These are phyloP conservation scores for Sylvilagus floridanus DNA, from an alignment of 2,797 vertebrate genomes.

Conservation along the genomic window DNA sequence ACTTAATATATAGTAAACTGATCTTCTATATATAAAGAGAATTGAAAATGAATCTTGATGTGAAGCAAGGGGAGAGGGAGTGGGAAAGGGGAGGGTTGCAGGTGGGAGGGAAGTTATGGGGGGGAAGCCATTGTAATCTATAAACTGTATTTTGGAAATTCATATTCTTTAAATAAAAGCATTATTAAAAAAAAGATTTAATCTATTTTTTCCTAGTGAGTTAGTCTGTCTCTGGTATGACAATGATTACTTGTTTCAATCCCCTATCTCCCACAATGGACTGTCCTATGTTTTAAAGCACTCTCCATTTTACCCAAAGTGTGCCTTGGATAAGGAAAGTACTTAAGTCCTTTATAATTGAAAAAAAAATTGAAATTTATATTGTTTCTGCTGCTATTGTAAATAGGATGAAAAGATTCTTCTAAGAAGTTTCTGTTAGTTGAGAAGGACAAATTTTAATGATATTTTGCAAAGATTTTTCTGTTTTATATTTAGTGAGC, in stretches of 20 bases:
- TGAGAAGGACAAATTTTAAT: conserved; percentile 29
- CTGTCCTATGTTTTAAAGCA: conserved; percentile 10
- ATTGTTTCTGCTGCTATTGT: not conserved
- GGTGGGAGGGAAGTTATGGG: too few species aligned
- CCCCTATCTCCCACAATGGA: not conserved
- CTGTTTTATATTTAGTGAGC: not conserved
- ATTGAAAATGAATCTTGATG: too few species aligned
- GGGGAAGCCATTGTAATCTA: too few species aligned
- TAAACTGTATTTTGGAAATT: too few species aligned
- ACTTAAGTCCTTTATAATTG: not conserved
- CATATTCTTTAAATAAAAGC: too few species aligned
- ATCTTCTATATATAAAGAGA: too few species aligned
- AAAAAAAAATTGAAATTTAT: conserved; percentile 17
- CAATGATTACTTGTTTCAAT: conserved; percentile 10
- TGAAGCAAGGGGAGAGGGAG: too few species aligned
- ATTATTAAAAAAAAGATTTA: too few species aligned
- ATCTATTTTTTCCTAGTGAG: not conserved
- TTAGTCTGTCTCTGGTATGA: not conserved
- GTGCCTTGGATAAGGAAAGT: not conserved
- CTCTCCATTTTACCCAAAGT: not conserved
- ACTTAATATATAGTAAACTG: too few species aligned
- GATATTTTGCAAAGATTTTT: not conserved
- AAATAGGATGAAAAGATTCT: conserved; percentile 16
- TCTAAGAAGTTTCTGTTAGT: not conserved
- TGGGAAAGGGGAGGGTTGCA: too few species aligned